Percentiles rank a stretch among this genome's conserved stretches.
These are phyloP conservation scores for Piaya cayana DNA, from an alignment of 2,113 vertebrate genomes.

Conservation along the genomic window DNA sequence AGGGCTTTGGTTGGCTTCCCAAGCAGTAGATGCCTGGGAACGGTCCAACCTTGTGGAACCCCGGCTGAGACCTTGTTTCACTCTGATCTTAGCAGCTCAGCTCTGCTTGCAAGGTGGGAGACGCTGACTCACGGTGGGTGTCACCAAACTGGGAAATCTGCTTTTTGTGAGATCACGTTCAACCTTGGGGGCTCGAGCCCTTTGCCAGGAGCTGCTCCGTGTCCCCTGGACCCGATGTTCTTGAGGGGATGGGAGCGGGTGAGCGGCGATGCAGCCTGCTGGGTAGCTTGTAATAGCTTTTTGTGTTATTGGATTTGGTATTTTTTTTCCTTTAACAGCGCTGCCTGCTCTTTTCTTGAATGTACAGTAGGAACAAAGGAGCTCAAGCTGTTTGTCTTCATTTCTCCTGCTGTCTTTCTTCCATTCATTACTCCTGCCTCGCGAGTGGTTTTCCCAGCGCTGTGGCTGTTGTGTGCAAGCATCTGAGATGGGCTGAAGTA, in stretches of 20 bases:
- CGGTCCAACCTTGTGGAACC: rapidly evolving
- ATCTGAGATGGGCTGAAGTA: rapidly evolving
- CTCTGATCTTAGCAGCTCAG: rapidly evolving
- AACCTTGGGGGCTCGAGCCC: not conserved
- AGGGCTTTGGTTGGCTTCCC: not conserved
- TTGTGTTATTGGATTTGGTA: not conserved
- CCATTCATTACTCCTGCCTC: not conserved
- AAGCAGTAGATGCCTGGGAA: rapidly evolving
- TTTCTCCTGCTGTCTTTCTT: not conserved
- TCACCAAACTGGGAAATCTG: rapidly evolving
- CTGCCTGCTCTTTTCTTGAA: not conserved
- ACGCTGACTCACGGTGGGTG: not conserved
- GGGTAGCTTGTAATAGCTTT: not conserved
- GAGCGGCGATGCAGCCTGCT: rapidly evolving
- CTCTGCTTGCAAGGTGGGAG: rapidly evolving
- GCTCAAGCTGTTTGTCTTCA: conserved; percentile 6
- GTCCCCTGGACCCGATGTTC: rapidly evolving
- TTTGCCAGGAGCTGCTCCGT: not conserved
- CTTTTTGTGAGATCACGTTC: not conserved
- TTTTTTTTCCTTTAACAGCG: not conserved
- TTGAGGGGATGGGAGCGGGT: rapidly evolving
- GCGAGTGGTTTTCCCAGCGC: rapidly evolving
- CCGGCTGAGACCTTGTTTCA: rapidly evolving
- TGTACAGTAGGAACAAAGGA: not conserved
- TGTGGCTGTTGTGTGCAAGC: rapidly evolving